phyloP scores from a whole-genome alignment of 2,888 invertebrate species.

The Pollenia amentaria region DNA sequence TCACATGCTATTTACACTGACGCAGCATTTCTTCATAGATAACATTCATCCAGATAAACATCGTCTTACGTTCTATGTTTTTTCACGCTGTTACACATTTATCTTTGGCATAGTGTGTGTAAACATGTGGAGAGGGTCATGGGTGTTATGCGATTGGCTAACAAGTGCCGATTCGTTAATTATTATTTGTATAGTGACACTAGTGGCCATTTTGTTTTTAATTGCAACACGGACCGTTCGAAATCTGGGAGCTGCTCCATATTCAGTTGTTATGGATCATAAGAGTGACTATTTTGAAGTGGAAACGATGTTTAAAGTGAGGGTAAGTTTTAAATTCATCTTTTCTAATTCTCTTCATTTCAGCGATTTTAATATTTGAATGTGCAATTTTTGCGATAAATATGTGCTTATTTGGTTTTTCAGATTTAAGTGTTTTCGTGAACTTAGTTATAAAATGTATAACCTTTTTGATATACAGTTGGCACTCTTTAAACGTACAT shows the following conservation, averaged over 20 bases:
- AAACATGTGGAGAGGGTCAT: conserved; percentile 94
- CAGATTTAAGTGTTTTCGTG: no score
- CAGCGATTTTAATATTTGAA: no score
- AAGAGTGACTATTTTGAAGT: conserved; percentile 93
- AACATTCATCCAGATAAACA: conserved; percentile 89
- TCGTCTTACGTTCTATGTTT: conserved; percentile 88
- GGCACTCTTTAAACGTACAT: no score
- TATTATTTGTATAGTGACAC: conserved; percentile 87
- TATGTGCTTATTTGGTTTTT: no score
- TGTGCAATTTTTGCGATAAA: not conserved
- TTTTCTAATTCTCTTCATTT: not conserved
- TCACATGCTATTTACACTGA: conserved; percentile 89
- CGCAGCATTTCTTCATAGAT: conserved; percentile 87
- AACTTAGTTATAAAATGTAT: not conserved
- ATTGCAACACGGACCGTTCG: conserved; percentile 89
- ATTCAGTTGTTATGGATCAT: conserved; percentile 90
- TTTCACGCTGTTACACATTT: conserved; percentile 90
- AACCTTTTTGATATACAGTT: no score
- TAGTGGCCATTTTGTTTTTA: conserved; percentile 88
- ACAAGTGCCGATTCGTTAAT: conserved; percentile 86
- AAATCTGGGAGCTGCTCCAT: conserved; percentile 93
- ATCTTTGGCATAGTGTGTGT: conserved; percentile 92
- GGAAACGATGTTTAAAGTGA: conserved; percentile 92
- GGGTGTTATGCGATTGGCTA: conserved; percentile 90
- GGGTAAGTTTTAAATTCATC: conserved; percentile 87